Evolutionary conservation across 2,888 invertebrate species (phyloP), one percentile per base, ranked within the genome.

Genomic region (Odontothrips loti): DNA sequence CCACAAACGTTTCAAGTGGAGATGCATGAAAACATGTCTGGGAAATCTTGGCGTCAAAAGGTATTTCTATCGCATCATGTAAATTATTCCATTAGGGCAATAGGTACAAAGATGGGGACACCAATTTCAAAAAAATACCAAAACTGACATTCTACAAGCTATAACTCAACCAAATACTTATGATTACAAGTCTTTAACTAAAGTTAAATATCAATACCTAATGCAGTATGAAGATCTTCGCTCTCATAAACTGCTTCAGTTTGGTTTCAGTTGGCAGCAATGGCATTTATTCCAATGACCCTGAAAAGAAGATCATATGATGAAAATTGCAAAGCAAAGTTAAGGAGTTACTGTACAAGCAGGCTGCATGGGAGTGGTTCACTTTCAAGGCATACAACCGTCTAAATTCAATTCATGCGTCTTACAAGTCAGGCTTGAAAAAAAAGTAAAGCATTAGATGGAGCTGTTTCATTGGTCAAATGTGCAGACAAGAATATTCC

Each of bases 171-270:
- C 68, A 75, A 75, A 75, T 75, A 27, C 68, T 75, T 75, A 75
- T 23, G 11, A 75, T 75, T 11, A 75, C 68, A 75, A 27, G 23
- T 75, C 68, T 27, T 23, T 75, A 75, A 75, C 68, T 75, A 75
- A 75, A 75, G 23, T 75, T 27, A 9, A 27, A 75, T 75, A 75
- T 27, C 10, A 27, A 75, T 75, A 75, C 27, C 68, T 75, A 75
- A 27, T 8, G 68, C 23, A 75, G 23, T 27, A 12, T 75, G 68
- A 75, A 17, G 58, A 20, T 58, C 17, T 15, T 58, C 17, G 58
- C 20, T 58, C 68, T 75, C 68, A 75, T 75, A 23, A 58, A 20
- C 58, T 20, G 17, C 17, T 58, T 6, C 58, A 11, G 68, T 27
- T 75, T 27, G 27, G 27, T 9, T 75, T 27, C 27, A 15, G 34